Base-by-base conservation (phyloP, 2,888 invertebrate genomes). In the Ernsta delagoae region DNA sequence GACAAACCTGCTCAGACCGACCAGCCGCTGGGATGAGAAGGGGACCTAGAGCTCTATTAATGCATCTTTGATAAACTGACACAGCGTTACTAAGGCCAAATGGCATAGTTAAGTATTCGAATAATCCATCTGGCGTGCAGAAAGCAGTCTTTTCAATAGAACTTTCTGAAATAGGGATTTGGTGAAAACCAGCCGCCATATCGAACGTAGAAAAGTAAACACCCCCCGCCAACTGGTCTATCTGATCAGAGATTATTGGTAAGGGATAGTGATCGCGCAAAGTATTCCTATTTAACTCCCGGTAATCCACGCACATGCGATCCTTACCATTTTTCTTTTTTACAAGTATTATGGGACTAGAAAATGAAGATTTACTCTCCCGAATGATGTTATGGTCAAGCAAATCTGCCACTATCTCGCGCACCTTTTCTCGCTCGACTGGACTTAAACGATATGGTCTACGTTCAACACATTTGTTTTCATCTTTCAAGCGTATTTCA, bases 1-100 rank as follows among this genome's bases (percentile, higher is more conserved):
- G 45, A n/a, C 45, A 45, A 45, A 45, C 45, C 45, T 45, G 45
- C 45, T 45, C 45, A 45, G 45, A 45, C n/a, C n/a, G 45, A 45
- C n/a, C 45, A 45, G 45, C 45, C 5, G 45, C n/a, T n/a, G n/a
- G 45, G 45, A 45, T 45, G 1, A 45, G 45, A n/a, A n/a, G n/a
- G n/a, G n/a, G 45, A 45, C n/a, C n/a, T n/a, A 45, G 5, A n/a
- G 45, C 45, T 45, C n/a, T 45, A n/a, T 45, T 45, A n/a, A 45
- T 45, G 45, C 45, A 45, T 45, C 45, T n/a, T 5, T 45, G 45
- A n/a, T n/a, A 45, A 1, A 45, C 45, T 45, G 45, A 45, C 5
- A n/a, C n/a, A 45, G 45, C n/a, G n/a, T 45, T 45, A n/a, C 45
- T 45, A 3, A 45, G 5, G 4, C 45, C 45, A 5, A 45, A 45